Base-by-base conservation (phyloP, 2,113 vertebrate genomes). In the Aegotheles bennettii region DNA sequence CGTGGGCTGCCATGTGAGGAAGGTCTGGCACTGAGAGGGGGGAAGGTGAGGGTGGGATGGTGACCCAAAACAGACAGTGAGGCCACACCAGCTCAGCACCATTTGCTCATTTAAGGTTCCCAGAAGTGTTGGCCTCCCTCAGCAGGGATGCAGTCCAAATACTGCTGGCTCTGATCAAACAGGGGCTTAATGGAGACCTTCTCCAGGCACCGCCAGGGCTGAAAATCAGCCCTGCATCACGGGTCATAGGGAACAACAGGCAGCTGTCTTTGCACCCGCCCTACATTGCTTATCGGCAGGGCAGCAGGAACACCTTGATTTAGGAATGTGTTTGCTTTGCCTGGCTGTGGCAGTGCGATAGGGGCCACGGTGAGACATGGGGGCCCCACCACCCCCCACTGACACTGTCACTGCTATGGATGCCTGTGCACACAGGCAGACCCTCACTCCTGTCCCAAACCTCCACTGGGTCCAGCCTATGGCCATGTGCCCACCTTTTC, bases 251-350 rank as follows among this genome's bases (percentile, higher is more conserved):
- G 90, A 91, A 83, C 83, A 84, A 25, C 65, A 90, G 93, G 45
- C 84, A 43, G 69, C 28, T 68, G 54, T 68, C 81, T 75, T 71
- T 42, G 47, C 51, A 40, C 74, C 83, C 25, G 1, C 57, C 16
- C n/a, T 1, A 1, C 0, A 1, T 57, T 70, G 54, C 82, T 97
- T 96, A 96, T 96, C 68, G 1, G 35, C 26, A 10, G 23, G 4
- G 2, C 64, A 64, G 60, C 1, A 11, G 56, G 54, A 90, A 13
- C 40, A 6, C 75, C 82, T 95, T 82, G 84, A 57, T 75, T 84
- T 80, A 92, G 82, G 93, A 40, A 83, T 93, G 33, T 96, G 92
- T 97, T 97, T 97, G 95, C 93, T 97, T 92, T 95, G 65, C 64
- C 43, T 1, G 16, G 5, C 91, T 97, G 96, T 0, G 0, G 59